Base-by-base conservation (phyloP, 2,797 vertebrate genomes). In the Sebastiscus tertius region DNA sequence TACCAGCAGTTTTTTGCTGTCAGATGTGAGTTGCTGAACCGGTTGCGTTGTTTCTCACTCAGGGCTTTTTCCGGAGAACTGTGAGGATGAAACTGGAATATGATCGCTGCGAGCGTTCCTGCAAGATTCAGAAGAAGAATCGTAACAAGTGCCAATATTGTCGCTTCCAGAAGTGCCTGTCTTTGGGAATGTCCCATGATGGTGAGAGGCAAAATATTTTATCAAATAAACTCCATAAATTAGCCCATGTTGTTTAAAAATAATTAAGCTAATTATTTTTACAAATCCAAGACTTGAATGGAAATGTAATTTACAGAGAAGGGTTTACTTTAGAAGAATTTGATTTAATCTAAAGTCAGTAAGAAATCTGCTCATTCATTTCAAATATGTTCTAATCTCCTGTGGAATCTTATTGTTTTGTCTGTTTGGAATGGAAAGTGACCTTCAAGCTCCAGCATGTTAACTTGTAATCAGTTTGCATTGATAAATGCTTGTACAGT, bases 71-170 rank as follows among this genome's bases (percentile, higher is more conserved):
- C 93, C 97, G 99, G 24, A 96, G 99, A 81, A 99, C 99, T 0
- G 97, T 99, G 90, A 96, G 98, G 77, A 99, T 99, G 99, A 99
- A 99, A 93, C 95, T 99, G 88, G 97, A 99, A 68, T 99, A 99
- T 0, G 98, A 99, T 63, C 97, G 96, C 77, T 99, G 99, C 8
- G 97, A 98, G 80, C 96, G 97, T 59, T 96, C 95, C 91, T 99
- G 99, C 94, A 98, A 97, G 93, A 98, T 99, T 82, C 98, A 98
- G 94, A 99, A 99, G 93, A 99, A 99, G 95, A 99, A 97, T 94
- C 95, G 99, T 49, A 99, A 99, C 92, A 99, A 99, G 95, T 99
- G 99, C 95, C 99, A 99, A 96, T 98, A 98, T 94, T 99, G 99
- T 94, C 97, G 98, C 88, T 99, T 99, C 94, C 98, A 99, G 96